Conservation (phyloP, 1,140 invertebrate species). For the Whitmania pigra region DNA sequence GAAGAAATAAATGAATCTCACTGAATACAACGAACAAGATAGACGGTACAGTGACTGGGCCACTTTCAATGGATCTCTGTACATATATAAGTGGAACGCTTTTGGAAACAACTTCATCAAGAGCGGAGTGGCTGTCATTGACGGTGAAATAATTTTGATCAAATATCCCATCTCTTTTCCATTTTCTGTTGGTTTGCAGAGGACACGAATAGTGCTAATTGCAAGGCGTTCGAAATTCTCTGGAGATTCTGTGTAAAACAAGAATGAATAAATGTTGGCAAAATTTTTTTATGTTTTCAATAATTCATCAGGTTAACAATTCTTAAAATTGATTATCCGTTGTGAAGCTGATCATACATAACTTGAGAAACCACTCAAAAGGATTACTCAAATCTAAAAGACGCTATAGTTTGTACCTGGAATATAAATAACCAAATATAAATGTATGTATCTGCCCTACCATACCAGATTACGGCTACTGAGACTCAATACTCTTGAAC, state of each 20-base stretch:
- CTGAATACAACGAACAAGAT: background rate
- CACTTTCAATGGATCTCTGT: conserved; percentile 17
- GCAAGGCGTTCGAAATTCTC: background rate
- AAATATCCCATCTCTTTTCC: conserved; percentile 1
- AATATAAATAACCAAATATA: too few relatives aligned
- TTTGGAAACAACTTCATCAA: conserved; percentile 14
- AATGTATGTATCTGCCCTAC: too few relatives aligned
- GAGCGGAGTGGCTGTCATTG: conserved; percentile 7
- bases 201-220: conserved; percentile 3
- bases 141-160: conserved; percentile 1
- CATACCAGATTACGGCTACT: too few relatives aligned
- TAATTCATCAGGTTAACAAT: too few relatives aligned
- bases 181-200: conserved; percentile 17
- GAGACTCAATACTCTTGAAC: too few relatives aligned
- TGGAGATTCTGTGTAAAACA: background rate
- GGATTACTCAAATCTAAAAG: too few relatives aligned
- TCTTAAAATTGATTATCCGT: too few relatives aligned
- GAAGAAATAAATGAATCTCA: background rate
- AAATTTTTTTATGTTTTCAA: too few relatives aligned
- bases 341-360: too few relatives aligned
- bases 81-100: conserved; percentile 10
- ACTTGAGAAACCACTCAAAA: too few relatives aligned
- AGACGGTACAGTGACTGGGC: conserved; percentile 14
- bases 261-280: background rate
- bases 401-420: too few relatives aligned